Evolutionary conservation across 2,797 vertebrate genomes (phyloP), one percentile per base, ranked within the genome.

Genomic region (Rhabdomys pumilio): DNA sequence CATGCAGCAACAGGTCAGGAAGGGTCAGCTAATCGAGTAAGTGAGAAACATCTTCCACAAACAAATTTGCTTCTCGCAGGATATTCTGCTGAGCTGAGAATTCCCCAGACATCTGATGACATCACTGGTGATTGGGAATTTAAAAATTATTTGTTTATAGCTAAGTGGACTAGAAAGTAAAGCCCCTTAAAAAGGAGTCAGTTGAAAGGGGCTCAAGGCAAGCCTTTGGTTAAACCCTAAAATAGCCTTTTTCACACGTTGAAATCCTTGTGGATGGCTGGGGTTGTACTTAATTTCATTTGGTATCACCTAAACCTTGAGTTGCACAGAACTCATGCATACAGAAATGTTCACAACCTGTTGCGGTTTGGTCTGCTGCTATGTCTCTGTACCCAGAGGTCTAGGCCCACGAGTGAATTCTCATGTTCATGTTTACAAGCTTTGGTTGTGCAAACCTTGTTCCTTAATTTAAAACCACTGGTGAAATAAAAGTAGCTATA

Each of bases 91-190:
- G 47, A 69, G 34, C 11, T 38, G 61, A 86, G 57, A 67, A 59
- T 89, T 89, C 26, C 47, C 50, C 57, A 94, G 24, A 80, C 13
- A 38, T 47, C 29, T 59, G 69, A 61, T 57, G 15, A 41, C 15
- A 84, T 15, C 31, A 59, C 38, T 73, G 26, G 65, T 73, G 57
- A 82, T 1, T 20, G n/a, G 29, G 61, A 82, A 88, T 41, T 24
- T 41, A 86, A 84, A 22, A 69, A 20, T 44, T 61, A 67, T 90
- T 93, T 89, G 41, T 81, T 84, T 24, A 26, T 53, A 5, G 26
- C 20, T 75, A 38, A 26, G 34, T 67, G 82, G 79, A 29, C 41
- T 38, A 85, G 69, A 92, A 86, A 94, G 65, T 20, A 96, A 95
- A 90, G 93, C 55, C n/a, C 0, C 15, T 88, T 50, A 77, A 85